Conservation (phyloP, 2,888 invertebrate genomes). For the Drosophila barbarae region DNA sequence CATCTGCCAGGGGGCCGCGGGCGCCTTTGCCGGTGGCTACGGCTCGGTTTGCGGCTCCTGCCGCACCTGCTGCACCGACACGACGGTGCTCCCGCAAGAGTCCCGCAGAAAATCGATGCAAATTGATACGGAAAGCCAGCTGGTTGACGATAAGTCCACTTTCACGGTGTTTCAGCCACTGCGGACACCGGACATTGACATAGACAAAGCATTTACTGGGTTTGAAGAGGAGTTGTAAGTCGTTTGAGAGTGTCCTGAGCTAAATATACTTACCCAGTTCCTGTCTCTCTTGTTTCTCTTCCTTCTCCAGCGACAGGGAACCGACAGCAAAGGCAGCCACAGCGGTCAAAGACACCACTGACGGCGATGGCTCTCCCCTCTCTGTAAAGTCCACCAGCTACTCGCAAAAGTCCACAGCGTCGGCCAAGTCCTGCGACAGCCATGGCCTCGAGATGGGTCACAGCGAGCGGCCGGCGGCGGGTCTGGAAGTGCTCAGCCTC, state of each 20-base stretch:
- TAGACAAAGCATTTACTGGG: not conserved
- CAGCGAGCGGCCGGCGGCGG: constrained; percentile 15
- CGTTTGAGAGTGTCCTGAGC: not conserved
- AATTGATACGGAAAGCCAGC: constrained; percentile 48
- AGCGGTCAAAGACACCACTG: constrained; percentile 8
- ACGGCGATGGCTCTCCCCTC: constrained; percentile 56
- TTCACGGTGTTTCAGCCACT: constrained; percentile 37
- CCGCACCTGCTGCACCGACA: constrained; percentile 31
- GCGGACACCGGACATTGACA: constrained; percentile 19
- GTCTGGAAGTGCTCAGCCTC: constrained; percentile 34
- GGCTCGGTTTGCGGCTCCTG: constrained; percentile 15
- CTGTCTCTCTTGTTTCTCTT: not conserved
- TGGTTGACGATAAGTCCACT: constrained; percentile 26
- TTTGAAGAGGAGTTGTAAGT: constrained; percentile 27
- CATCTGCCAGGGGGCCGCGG: constrained; percentile 58
- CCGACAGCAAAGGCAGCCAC: not conserved
- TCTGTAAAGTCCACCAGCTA: constrained; percentile 69
- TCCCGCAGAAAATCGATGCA: constrained; percentile 76
- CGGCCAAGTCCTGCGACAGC: constrained; percentile 64
- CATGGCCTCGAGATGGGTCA: constrained; percentile 16
- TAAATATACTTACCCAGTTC: not conserved
- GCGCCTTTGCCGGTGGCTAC: constrained; percentile 48
- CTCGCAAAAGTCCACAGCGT: constrained; percentile 75
- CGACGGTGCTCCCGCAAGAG: constrained; percentile 8
- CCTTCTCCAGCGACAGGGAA: not conserved